These are phyloP conservation scores for Trichacis sp. DNA, from an alignment of 2,888 invertebrate genomes.

Conservation along the genomic window DNA sequence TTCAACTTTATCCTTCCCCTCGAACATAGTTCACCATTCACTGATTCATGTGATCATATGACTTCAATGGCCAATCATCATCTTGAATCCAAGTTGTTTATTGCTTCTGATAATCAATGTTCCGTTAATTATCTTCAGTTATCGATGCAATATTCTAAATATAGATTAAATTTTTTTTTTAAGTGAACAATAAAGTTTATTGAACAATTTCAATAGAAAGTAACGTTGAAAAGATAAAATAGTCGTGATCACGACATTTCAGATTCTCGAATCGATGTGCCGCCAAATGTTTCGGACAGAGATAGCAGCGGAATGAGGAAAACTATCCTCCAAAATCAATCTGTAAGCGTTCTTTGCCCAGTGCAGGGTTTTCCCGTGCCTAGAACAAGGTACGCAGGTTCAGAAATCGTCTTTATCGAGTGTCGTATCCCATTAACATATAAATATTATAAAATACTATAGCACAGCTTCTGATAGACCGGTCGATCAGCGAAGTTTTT, in stretches of 20 bases:
- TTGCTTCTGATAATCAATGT: not conserved
- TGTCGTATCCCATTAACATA: no score
- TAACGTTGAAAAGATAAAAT: no score
- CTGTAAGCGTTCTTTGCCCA: slow-evolving; percentile 71
- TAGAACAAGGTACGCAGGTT: slow-evolving; percentile 68
- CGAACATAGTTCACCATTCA: no score
- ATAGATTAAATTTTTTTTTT: not conserved
- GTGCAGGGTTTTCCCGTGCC: slow-evolving; percentile 73
- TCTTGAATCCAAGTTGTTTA: not conserved
- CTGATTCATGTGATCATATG: no score
- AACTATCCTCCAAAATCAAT: slow-evolving; percentile 49
- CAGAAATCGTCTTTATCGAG: not conserved
- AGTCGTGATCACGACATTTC: slow-evolving; percentile 43
- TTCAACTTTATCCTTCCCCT: no score
- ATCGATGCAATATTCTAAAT: not conserved
- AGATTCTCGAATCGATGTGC: slow-evolving; percentile 68
- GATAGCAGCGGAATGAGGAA: slow-evolving; percentile 60
- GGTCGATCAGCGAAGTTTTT: slow-evolving; percentile 2
- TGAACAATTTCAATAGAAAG: no score
- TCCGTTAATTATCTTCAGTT: not conserved
- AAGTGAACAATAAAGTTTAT: not conserved
- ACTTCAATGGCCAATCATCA: not conserved
- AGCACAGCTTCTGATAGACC: slow-evolving; percentile 3
- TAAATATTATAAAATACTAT: no score
- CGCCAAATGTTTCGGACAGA: slow-evolving; percentile 68